Conservation (phyloP, 2,888 invertebrate species). For the Toxonevra muliebris region DNA sequence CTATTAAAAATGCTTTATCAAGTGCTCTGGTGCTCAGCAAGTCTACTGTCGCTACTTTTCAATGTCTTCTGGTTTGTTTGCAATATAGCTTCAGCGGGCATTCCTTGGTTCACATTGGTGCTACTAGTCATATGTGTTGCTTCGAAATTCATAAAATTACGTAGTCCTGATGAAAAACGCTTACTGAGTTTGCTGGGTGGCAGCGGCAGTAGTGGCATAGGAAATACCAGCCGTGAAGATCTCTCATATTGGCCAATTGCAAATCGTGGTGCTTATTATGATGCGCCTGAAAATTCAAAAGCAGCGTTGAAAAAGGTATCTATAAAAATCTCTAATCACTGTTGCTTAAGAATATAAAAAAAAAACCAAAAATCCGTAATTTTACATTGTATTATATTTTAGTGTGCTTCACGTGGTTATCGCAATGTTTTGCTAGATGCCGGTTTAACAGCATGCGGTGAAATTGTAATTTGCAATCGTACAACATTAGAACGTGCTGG, state of each 20-base stretch:
- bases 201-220: conserved; percentile 35
- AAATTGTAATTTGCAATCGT: conserved; percentile 60
- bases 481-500: conserved; percentile 59
- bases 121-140: conserved; percentile 59
- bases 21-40: conserved; percentile 59
- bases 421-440: conserved; percentile 62
- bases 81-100: conserved; percentile 59
- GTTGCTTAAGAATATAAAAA: no score
- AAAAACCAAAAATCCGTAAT: conserved; percentile 12
- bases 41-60: conserved; percentile 59
- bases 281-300: conserved; percentile 64
- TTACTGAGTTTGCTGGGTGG: conserved; percentile 55
- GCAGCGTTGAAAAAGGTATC: conserved; percentile 62
- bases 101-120: conserved; percentile 62
- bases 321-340: conserved; percentile 3
- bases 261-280: conserved; percentile 63
- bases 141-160: conserved; percentile 63
- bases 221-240: conserved; percentile 51
- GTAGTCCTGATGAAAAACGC: conserved; percentile 60
- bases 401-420: conserved; percentile 61
- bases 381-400: conserved; percentile 23
- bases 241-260: conserved; percentile 64
- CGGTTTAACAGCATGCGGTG: conserved; percentile 60
- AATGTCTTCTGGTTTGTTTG: conserved; percentile 63
- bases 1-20: conserved; percentile 63